Evolutionary conservation across 2,113 vertebrate species (phyloP).

Genomic region (Aythya baeri): DNA sequence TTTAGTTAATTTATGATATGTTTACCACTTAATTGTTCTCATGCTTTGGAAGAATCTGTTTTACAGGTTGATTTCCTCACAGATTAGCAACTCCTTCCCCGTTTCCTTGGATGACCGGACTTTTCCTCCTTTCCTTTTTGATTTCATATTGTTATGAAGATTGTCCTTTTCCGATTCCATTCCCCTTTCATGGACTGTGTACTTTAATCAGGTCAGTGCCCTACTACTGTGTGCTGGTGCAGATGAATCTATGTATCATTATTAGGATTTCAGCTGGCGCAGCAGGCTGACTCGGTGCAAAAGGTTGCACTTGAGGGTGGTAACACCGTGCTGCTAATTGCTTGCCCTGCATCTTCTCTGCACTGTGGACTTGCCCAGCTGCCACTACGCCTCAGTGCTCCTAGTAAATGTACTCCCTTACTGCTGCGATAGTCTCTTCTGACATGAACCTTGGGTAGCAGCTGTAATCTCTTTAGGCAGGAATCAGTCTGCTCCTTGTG

Average conservation of each 20-base stretch:
- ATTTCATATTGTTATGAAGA: background rate
- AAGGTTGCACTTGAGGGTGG: background rate
- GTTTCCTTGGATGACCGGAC: background rate
- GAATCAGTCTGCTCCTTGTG: background rate
- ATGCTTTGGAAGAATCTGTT: background rate
- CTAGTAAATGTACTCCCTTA: background rate
- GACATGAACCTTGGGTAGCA: background rate
- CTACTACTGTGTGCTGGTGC: background rate
- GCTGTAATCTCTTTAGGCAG: background rate
- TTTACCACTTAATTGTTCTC: background rate
- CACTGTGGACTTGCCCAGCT: fast-evolving
- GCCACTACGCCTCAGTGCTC: background rate
- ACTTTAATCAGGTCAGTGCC: background rate
- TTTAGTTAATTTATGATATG: background rate
- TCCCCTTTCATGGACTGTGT: background rate
- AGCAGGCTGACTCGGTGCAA: background rate
- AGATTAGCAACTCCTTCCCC: background rate
- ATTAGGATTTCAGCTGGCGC: background rate
- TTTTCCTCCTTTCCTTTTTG: background rate
- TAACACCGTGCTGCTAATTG: background rate
- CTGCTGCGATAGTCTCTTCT: background rate
- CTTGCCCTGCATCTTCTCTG: background rate
- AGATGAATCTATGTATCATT: background rate
- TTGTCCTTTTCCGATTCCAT: background rate
- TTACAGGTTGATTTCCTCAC: background rate